Evolutionary conservation across 2,888 invertebrate species (phyloP), one percentile per base, ranked within the genome.

Genomic region (Octonoba sinensis): DNA sequence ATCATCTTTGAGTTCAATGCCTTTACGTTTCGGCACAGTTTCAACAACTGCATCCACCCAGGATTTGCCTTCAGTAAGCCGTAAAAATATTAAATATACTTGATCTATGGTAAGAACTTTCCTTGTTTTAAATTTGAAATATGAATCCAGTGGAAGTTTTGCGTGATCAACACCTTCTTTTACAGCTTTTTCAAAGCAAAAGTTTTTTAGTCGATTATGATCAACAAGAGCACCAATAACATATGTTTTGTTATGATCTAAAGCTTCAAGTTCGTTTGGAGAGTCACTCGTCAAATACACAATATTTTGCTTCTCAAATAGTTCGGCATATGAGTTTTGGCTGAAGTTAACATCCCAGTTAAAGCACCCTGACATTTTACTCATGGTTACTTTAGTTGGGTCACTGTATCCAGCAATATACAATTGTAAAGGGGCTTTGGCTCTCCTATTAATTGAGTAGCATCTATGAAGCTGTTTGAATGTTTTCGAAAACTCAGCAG

Each of bases 211-310:
- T 86, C 93, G 92, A 90, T 99, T 99, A 88, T 99, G 99, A 90
- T 99, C 99, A 0, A 99, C 97, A 60, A 99, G 90, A 36, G 98
- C 99, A 56, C 99, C 99, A 88, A 99, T 98, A 67, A 99, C 92
- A 56, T 85, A 83, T 15, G 46, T 70, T 87, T 93, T 93, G 84
- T 93, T 91, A 24, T 93, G 91, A 86, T 95, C 93, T 86, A 97
- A 90, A 71, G 89, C 88, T 36, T 86, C 84, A 66, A 99, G 91
- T 8, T 96, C 89, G 90, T 95, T 96, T 64, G 95, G 93, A 16
- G 98, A 98, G 89, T 99, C 99, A 89, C 97, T 96, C 4, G 95
- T 94, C 85, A 99, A 91, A 89, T 99, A 99, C 0, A 98, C 92
- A 72, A 99, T 89, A 85, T 94, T 92, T 1, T 94, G 92, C 87